These are phyloP conservation scores for Darevskia nairensis DNA, from an alignment of 2,797 vertebrate genomes.

Conservation along the genomic window DNA sequence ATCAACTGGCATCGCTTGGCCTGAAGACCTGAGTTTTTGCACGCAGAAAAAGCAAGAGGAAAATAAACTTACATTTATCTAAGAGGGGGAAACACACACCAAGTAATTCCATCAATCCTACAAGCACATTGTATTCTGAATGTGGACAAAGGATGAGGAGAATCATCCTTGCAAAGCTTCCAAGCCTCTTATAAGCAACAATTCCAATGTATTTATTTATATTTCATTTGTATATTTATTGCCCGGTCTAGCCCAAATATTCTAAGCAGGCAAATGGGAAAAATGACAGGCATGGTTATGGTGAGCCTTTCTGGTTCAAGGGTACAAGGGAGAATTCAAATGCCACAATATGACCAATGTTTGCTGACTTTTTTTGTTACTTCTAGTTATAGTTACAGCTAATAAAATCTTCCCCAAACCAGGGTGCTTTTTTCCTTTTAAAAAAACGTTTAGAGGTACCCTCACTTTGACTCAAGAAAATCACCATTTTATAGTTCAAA, in stretches of 20 bases:
- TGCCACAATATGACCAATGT: neutral
- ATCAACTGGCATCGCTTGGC: constrained; percentile 91
- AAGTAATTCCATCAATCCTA: neutral
- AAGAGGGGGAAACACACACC: too few relatives aligned
- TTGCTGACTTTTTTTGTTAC: neutral
- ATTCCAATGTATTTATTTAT: neutral
- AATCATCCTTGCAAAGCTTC: neutral
- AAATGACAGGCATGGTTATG: neutral
- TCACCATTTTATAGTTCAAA: too few relatives aligned
- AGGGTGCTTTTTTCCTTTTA: too few relatives aligned
- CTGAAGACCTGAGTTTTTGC: constrained; percentile 86
- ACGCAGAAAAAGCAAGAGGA: neutral
- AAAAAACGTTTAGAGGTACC: too few relatives aligned
- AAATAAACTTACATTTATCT: neutral
- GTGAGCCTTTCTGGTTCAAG: neutral
- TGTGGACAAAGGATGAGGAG: neutral
- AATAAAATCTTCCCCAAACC: neutral
- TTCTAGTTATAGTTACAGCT: neutral
- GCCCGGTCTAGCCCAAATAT: too few relatives aligned
- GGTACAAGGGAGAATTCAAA: neutral
- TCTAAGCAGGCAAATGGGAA: neutral
- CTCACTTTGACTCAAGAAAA: too few relatives aligned
- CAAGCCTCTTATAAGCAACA: neutral
- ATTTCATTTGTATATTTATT: neutral
- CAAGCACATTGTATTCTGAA: neutral